Base-by-base conservation (phyloP, 2,888 invertebrate species). In the Lepidonotus clava region DNA sequence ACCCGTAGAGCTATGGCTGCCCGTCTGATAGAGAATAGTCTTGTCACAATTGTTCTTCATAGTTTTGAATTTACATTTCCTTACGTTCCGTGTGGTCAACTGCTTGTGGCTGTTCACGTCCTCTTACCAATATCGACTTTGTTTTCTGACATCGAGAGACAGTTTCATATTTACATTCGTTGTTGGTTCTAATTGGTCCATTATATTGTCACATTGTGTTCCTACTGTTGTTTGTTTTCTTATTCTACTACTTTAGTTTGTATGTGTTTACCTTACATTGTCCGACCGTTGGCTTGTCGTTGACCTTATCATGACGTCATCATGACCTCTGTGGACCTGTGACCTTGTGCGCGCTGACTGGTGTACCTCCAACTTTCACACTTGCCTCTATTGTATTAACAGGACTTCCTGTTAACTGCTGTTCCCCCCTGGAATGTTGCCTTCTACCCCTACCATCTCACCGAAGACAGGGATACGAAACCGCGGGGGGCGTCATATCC, bases 371-470 rank as follows among this genome's bases (percentile, higher is more conserved):
- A 21, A 71, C 71, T 71, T 34, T 71, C 18, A n/a, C 71, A 34
- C 38, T 11, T 36, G 36, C 21, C 21, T 36, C 21, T 66, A 32
- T 71, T 18, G 21, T 34, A 34, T 21, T 36, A 71, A 34, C 71
- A 71, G 1, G 71, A 71, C 71, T 34, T 34, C 71, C 71, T 71
- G 18, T 34, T 38, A 11, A 11, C 71, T 71, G 56, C 24, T 80
- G 80, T 80, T n/a, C n/a, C n/a, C 80, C 11, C 46, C 41, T 28
- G 80, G 80, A 80, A 80, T 80, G 80, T 46, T 28, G 46, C 80
- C 80, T n/a, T n/a, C n/a, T n/a, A n/a, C 80, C 80, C 51, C 46
- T 1, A 28, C 34, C 66, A 8, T 66, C 24, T 8, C 66, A 28
- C 66, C 6, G 14, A 66, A 6, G 8, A 46, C 8, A n/a, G n/a